Conservation (phyloP, 1,140 invertebrate genomes). For the Tyrophagus putrescentiae region DNA sequence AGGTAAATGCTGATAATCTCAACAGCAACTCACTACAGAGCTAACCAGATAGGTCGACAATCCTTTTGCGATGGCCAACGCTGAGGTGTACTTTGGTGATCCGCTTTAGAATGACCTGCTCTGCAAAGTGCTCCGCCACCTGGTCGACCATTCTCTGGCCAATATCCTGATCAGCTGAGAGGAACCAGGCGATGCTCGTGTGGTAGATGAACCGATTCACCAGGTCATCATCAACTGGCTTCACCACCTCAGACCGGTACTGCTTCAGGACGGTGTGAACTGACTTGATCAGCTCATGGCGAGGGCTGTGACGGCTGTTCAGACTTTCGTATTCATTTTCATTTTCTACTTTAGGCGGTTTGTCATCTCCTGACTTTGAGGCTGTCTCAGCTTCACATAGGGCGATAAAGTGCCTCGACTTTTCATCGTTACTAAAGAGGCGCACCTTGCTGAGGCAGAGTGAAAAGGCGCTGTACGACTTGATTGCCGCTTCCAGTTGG, state of each 20-base stretch:
- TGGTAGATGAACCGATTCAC: not conserved
- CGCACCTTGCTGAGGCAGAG: not conserved
- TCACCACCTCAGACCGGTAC: constrained; percentile 2
- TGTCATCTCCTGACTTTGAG: too few species aligned
- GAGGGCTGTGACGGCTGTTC: not conserved
- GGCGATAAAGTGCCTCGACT: constrained; percentile 5
- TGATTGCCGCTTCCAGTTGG: not conserved
- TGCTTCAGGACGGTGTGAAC: not conserved
- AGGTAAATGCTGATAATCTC: too few species aligned
- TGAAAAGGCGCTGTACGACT: constrained; percentile 3
- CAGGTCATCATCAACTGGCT: not conserved
- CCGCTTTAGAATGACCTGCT: not conserved
- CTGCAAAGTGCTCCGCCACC: not conserved
- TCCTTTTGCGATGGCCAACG: not conserved
- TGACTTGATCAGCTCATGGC: constrained; percentile 5
- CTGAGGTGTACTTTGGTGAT: not conserved
- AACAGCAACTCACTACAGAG: too few species aligned
- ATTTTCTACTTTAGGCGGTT: not conserved
- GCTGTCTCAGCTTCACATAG: not conserved
- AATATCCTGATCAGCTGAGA: not conserved
- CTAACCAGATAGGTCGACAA: not conserved
- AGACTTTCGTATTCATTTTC: not conserved
- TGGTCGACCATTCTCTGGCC: not conserved
- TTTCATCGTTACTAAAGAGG: not conserved
- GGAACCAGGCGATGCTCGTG: constrained; percentile 16